Evolutionary conservation across 2,113 vertebrate species (phyloP).

Genomic region (Canis aureus): DNA sequence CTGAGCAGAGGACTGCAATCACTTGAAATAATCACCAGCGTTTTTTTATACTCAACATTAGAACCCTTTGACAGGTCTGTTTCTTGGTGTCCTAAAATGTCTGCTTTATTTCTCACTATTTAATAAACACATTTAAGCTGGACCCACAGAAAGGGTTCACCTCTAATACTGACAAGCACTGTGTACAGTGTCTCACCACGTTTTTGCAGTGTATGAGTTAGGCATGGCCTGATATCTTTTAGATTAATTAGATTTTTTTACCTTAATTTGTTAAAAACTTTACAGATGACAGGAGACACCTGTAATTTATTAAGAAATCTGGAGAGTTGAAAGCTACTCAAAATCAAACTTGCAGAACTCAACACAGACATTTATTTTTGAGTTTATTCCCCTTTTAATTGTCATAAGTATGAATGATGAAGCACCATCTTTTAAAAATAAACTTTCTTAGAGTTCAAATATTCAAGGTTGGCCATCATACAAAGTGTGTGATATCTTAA

Average conservation of each 20-base stretch:
- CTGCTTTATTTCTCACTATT: neutral
- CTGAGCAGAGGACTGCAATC: neutral
- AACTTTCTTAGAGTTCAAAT: neutral
- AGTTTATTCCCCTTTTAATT: neutral
- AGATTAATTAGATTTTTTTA: neutral
- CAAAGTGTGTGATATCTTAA: neutral
- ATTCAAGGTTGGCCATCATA: neutral
- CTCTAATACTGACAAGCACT: neutral
- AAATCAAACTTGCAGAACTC: neutral
- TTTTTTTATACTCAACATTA: neutral
- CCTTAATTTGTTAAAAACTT: neutral
- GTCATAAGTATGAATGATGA: constrained; percentile 14
- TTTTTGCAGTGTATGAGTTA: neutral
- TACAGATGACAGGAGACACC: neutral
- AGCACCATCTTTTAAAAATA: neutral
- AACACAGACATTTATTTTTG: neutral
- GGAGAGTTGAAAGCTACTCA: neutral
- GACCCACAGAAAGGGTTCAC: neutral
- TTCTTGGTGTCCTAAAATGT: neutral
- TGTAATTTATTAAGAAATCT: neutral
- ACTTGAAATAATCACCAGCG: neutral
- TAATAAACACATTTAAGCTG: neutral
- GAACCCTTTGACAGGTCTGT: neutral
- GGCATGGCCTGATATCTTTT: neutral
- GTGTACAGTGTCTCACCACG: neutral